A percentile compares a stretch with the other conserved stretches of the same genome.
Evolutionary conservation across 2,797 vertebrate genomes (phyloP).

Genomic region (Pachyuromys duprasi): DNA sequence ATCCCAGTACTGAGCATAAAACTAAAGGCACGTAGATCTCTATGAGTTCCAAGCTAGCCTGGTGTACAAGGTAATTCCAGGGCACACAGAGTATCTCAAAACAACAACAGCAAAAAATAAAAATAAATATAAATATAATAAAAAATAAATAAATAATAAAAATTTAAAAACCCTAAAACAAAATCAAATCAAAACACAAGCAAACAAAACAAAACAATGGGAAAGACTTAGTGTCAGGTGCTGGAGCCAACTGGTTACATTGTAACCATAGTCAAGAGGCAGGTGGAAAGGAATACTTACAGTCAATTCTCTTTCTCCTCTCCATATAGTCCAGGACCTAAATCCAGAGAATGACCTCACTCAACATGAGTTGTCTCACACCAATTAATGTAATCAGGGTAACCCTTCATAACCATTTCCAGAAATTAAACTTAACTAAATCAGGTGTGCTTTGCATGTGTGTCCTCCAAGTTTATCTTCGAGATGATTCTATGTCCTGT

Average conservation of each 20-base stretch:
- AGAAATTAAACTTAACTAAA: not conserved
- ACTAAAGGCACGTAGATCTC: not conserved
- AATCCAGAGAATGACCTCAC: no score
- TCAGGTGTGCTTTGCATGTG: not conserved
- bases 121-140: no score
- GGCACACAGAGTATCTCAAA: not conserved
- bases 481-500: not conserved
- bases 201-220: not conserved
- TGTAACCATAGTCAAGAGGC: not conserved
- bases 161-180: not conserved
- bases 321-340: not conserved
- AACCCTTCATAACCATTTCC: not conserved
- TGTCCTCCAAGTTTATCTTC: not conserved
- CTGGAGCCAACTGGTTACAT: not conserved
- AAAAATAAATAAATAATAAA: not conserved
- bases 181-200: not conserved
- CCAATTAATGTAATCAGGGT: not conserved
- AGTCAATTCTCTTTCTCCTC: not conserved
- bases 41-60: not conserved
- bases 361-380: not conserved
- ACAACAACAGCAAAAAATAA: not conserved
- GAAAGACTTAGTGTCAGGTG: not conserved
- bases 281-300: not conserved
- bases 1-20: no score
- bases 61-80: not conserved